Evolutionary conservation across 2,797 vertebrate genomes (phyloP), one percentile per base, ranked within the genome.

Genomic region (Acrossocheilus fasciatus): DNA sequence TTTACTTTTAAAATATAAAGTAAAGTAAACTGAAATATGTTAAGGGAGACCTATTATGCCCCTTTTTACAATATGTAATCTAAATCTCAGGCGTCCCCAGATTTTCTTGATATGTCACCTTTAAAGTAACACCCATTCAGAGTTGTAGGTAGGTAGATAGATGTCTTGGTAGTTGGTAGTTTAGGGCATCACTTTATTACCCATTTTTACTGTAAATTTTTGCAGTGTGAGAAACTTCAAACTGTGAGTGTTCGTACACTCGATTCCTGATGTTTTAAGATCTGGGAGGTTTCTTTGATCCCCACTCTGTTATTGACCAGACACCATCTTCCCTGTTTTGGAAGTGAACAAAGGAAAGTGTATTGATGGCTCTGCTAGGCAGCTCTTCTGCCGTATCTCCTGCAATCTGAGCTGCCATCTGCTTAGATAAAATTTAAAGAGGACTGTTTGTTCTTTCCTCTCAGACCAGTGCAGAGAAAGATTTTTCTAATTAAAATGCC

Each of bases 401-500:
- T n/a, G 36, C 84, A 79, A 80, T 85, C 84, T 85, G 52, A 85
- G 52, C 76, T 68, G 52, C 76, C 84, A 85, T 85, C 84, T 85
- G 84, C 66, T 85, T 59, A 64, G 66, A 79, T 34, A 4, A 45
- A 76, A 87, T 83, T 70, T 72, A 87, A 80, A 86, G 47, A 81
- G 54, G 54, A 78, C 74, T 77, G 68, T 83, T 72, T 81, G 64
- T 84, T 62, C 74, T 69, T 72, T 86, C 62, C 81, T 81, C 47
- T 54, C 52, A 62, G 75, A 72, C 75, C 74, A 72, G 26, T 52
- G 26, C 69, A 1, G 70, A 43, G 57, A 81, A 80, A 83, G 54
- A 66, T 52, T 79, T 75, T 86, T 82, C 78, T 90, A 89, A 91
- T 90, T 90, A 90, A 83, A 85, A 82, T 72, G 39, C 84, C 70